Evolutionary conservation across 2,797 vertebrate genomes (phyloP), one percentile per base, ranked within the genome.

Genomic region (Xenentodon cancila): DNA sequence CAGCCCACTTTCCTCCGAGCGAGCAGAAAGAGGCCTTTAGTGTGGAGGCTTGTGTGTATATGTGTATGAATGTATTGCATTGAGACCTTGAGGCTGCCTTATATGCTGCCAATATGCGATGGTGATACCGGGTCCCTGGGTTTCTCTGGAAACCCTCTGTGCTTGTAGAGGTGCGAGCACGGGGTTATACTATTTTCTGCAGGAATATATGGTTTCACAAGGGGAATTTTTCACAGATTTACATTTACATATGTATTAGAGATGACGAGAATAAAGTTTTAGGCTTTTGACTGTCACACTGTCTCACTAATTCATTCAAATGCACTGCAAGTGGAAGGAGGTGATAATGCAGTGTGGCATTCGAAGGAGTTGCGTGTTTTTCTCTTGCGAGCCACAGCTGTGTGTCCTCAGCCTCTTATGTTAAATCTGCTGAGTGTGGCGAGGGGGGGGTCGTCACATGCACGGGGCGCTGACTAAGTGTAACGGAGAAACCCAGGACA

Each of bases 21-120:
- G 7, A 86, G 86, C 88, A 89, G 84, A 88, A 86, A 84, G 88
- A 89, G 74, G 71, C 88, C 82, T 90, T 86, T 85, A 89, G 88
- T 87, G 81, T 54, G 81, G 68, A 84, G 81, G 88, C 73, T 85
- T 85, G 86, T 68, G 80, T 78, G 79, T 80, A 49, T 75, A 42
- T 68, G 53, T 72, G 79, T 73, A 75, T 69, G 63, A 77, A 70
- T 89, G 79, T 81, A 75, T 79, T 86, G 71, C 64, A 32, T 62
- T 59, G 52, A 77, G 88, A 84, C 85, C 88, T 90, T 77, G 85
- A 81, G 84, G 84, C 91, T 85, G 82, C 68, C 80, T 84, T 71
- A 58, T 73, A 51, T 59, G 78, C 71, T 89, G 87, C 87, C 88
- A 90, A 79, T 82, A 86, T 71, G 71, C 70, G 68, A 79, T 82